Percentiles rank a stretch among this genome's conserved stretches.
Evolutionary conservation across 2,113 vertebrate species (phyloP).

Genomic region (Jacana jacana): DNA sequence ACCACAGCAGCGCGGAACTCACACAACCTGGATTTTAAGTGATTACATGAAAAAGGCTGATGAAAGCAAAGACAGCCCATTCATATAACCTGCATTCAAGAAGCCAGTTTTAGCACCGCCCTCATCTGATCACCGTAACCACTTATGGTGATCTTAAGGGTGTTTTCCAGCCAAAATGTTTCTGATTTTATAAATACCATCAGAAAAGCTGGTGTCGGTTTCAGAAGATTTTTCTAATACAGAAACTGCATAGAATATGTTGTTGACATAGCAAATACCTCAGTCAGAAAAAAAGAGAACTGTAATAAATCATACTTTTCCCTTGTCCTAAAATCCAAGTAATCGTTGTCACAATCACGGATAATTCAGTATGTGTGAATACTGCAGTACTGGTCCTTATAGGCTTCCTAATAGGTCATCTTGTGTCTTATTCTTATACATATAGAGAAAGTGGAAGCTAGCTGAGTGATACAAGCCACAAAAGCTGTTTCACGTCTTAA

Average conservation of each 20-base stretch:
- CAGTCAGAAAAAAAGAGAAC: neutral
- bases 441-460: neutral
- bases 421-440: neutral
- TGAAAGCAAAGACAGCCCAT: neutral
- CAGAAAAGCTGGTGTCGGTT: neutral
- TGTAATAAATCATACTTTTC: neutral
- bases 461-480: neutral
- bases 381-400: neutral
- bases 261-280: neutral
- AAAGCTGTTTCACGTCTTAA: neutral
- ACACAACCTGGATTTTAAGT: neutral
- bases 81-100: rapidly evolving
- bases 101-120: neutral
- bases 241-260: neutral
- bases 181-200: neutral
- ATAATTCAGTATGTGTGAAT: neutral
- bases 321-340: neutral
- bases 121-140: neutral
- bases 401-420: neutral
- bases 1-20: neutral
- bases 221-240: neutral
- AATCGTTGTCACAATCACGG: neutral
- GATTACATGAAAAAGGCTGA: rapidly evolving
- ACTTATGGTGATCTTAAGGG: neutral
- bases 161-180: neutral